A percentile compares a stretch with the other conserved stretches of the same genome.
phyloP scores from a whole-genome alignment of 2,113 vertebrate genomes.

The Clarias macrocephalus region DNA sequence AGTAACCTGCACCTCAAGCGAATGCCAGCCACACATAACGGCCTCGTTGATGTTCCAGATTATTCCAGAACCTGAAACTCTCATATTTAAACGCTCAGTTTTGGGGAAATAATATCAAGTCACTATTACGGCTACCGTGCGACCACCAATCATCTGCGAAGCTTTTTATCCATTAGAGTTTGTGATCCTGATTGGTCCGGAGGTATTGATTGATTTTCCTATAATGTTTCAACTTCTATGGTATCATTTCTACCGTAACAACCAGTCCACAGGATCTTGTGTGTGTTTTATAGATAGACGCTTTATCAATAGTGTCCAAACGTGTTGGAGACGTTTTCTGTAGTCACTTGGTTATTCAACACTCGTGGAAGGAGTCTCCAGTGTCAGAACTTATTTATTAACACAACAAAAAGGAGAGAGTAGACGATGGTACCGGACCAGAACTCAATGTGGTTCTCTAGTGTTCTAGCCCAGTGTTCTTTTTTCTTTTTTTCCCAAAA shows the following conservation, averaged over 20 bases:
- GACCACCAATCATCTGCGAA: neutral
- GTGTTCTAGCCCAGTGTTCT: neutral
- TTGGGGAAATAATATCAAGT: neutral
- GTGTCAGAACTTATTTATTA: neutral
- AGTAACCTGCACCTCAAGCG: constrained; percentile 23
- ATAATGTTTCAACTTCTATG: neutral
- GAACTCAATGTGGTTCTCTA: neutral
- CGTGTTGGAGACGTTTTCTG: neutral
- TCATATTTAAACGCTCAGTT: neutral
- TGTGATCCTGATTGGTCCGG: neutral
- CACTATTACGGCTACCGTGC: neutral
- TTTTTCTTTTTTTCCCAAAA: no score
- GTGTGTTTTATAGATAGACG: no score
- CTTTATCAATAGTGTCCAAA: neutral
- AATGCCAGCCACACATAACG: constrained; percentile 4
- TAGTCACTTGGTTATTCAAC: neutral
- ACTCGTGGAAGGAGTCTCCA: neutral
- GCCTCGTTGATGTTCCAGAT: constrained; percentile 23
- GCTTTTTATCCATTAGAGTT: neutral
- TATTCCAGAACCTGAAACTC: constrained; percentile 12
- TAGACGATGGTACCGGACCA: neutral
- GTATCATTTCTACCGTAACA: neutral
- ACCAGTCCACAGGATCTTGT: neutral
- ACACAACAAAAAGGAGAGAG: neutral
- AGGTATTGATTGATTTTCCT: neutral